phyloP scores from a whole-genome alignment of 2,113 vertebrate species.

The Macquaria australasica region DNA sequence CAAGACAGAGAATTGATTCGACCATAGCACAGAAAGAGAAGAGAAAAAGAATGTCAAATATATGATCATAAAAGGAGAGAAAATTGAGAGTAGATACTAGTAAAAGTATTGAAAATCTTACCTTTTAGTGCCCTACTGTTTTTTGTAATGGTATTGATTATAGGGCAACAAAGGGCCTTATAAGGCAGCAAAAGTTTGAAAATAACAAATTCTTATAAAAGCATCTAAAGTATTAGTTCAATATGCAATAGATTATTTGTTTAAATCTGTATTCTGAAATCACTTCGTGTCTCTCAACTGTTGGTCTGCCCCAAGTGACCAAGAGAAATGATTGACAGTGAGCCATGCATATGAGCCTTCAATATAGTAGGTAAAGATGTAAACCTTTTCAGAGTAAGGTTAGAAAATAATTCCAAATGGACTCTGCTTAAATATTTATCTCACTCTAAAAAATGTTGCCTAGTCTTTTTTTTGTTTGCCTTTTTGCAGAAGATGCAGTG shows the following conservation, averaged over 20 bases:
- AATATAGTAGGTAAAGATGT: not conserved
- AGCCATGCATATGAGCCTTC: too few relatives aligned
- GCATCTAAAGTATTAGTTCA: not conserved
- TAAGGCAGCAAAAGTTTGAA: not conserved
- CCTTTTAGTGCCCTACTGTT: not conserved
- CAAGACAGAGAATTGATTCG: conserved; percentile 18
- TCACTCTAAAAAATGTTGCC: not conserved
- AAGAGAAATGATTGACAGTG: conserved; percentile 7
- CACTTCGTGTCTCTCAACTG: not conserved
- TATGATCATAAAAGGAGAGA: conserved; percentile 9
- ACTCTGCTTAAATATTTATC: conserved; percentile 24
- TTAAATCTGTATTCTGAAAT: not conserved
- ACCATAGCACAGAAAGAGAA: not conserved
- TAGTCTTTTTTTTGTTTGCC: not conserved
- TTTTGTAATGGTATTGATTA: conserved; percentile 25
- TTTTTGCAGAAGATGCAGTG: not conserved
- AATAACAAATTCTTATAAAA: not conserved
- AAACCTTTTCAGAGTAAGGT: not conserved
- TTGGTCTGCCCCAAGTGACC: conserved; percentile 19
- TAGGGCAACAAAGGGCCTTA: not conserved
- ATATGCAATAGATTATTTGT: not conserved
- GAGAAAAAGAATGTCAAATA: not conserved
- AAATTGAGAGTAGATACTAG: not conserved
- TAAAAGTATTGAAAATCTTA: conserved; percentile 26
- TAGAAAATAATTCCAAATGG: not conserved